Evolutionary conservation across 2,888 invertebrate genomes (phyloP).

Genomic region (Drosophila mercatorum): DNA sequence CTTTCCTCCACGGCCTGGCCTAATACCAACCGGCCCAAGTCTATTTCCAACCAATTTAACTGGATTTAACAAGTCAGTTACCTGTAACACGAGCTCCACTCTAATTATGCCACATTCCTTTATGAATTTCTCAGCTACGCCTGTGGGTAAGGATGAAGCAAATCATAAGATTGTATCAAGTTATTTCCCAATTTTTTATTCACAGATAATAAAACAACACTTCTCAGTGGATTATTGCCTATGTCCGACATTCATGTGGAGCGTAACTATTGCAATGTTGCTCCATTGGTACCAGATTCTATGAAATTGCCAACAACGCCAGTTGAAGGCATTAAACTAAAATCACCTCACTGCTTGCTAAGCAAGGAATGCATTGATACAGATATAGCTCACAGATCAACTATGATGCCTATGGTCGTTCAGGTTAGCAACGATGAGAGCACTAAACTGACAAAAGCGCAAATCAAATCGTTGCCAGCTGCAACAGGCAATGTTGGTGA

Average conservation of each 20-base stretch:
- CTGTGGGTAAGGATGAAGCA: slow-evolving; percentile 28
- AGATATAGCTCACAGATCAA: slow-evolving; percentile 3
- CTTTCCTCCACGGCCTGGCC: slow-evolving; percentile 86
- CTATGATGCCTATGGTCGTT: not conserved
- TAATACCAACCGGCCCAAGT: slow-evolving; percentile 81
- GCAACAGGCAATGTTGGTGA: slow-evolving; percentile 73
- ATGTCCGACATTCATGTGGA: slow-evolving; percentile 49
- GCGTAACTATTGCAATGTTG: slow-evolving; percentile 83
- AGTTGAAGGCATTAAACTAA: slow-evolving; percentile 4
- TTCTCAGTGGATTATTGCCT: slow-evolving; percentile 10
- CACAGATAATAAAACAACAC: slow-evolving; percentile 26
- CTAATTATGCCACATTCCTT: slow-evolving; percentile 50
- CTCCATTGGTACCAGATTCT: slow-evolving; percentile 82
- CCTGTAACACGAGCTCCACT: slow-evolving; percentile 4
- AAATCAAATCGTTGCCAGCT: slow-evolving; percentile 12
- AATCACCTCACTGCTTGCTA: slow-evolving; percentile 12
- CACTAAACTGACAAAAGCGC: slow-evolving; percentile 1
- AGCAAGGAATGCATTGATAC: slow-evolving; percentile 11
- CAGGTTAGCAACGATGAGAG: slow-evolving; percentile 6
- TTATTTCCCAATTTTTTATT: not conserved
- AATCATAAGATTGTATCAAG: not conserved
- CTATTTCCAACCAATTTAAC: slow-evolving; percentile 82
- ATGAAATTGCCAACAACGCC: slow-evolving; percentile 64
- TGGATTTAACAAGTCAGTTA: slow-evolving; percentile 47
- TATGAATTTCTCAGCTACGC: slow-evolving; percentile 27